Evolutionary conservation across 2,797 vertebrate species (phyloP), one percentile per base, ranked within the genome.

Genomic region (Eulemur rubriventer): DNA sequence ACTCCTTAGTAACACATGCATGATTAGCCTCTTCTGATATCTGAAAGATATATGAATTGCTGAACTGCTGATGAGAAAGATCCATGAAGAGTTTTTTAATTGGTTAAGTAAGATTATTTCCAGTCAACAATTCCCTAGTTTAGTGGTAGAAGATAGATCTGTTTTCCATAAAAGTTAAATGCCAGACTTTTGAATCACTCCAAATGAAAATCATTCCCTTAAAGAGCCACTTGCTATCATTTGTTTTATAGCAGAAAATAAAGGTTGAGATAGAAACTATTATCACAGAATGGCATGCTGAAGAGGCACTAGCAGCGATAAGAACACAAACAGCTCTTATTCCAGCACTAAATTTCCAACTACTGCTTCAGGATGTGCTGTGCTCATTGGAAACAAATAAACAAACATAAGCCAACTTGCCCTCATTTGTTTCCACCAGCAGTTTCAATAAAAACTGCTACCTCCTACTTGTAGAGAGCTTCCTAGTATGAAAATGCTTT

Each of bases 181-280:
- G 98, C 98, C 98, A 98, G 98, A 98, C 97, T 97, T 98, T 98
- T 98, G 98, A 98, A 98, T 98, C 98, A 98, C 96, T 98, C 97
- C 43, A 97, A 98, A 96, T 97, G 96, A 98, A 98, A 96, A 93
- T 35, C 94, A 96, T 98, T 97, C 96, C 93, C 96, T 98, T 98
- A 98, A 98, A 98, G 98, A 98, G 97, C 96, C 96, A 96, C 97
- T 98, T 97, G 96, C 98, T 98, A 97, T 98, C 96, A 97, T 98
- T 98, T 98, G 96, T 97, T 98, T 98, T 98, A 98, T 91, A 97
- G 98, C 97, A 98, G 98, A 98, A 98, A 98, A 96, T 96, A 97
- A 98, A 98, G 98, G 98, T 96, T 91, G 82, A 97, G 96, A 98
- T 98, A 98, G 95, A 98, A 98, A 98, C 76, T 97, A 98, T 97